Evolutionary conservation across 2,113 vertebrate species (phyloP).

Genomic region (Notechis scutatus): DNA sequence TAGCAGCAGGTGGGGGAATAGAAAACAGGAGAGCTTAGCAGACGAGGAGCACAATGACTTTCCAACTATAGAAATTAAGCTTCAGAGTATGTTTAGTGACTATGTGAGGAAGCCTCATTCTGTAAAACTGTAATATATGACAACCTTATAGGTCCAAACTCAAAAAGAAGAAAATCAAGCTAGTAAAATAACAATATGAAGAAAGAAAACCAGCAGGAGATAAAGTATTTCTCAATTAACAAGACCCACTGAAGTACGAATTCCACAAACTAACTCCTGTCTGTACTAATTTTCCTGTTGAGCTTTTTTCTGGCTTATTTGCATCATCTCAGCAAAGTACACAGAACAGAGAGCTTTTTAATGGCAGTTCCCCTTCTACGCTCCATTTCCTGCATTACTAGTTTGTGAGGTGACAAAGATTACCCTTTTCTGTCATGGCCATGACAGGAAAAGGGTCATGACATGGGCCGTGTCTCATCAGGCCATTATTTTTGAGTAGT

Average conservation of each 20-base stretch:
- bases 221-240: background rate
- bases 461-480: background rate
- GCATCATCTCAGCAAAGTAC: background rate
- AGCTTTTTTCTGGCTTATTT: background rate
- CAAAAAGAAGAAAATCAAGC: background rate
- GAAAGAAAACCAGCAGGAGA: background rate
- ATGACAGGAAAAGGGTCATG: too few relatives aligned
- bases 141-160: background rate
- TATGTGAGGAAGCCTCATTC: background rate
- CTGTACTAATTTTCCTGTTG: background rate
- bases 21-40: background rate
- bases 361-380: background rate
- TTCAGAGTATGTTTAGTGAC: background rate
- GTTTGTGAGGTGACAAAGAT: background rate
- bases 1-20: background rate
- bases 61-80: background rate
- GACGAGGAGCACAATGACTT: background rate
- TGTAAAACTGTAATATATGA: background rate
- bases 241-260: background rate
- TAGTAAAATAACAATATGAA: background rate
- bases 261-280: background rate
- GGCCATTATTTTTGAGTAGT: background rate
- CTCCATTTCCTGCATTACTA: background rate
- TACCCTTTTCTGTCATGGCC: background rate
- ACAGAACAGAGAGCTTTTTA: background rate